These are phyloP conservation scores for Corydoras maculifer DNA, from an alignment of 2,113 vertebrate genomes.

Conservation along the genomic window DNA sequence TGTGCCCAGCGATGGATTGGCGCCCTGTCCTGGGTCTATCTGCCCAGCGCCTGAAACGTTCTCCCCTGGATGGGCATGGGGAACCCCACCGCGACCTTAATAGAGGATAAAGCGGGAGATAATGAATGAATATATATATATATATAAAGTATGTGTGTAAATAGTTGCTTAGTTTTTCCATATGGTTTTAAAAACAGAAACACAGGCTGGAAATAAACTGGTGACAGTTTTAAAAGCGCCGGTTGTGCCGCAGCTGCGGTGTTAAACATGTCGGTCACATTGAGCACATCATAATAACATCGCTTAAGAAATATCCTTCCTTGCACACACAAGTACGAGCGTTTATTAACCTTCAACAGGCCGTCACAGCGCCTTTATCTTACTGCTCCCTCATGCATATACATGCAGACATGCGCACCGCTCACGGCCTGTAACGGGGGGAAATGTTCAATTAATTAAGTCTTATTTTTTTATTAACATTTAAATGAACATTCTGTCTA, in stretches of 20 bases:
- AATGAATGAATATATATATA: too few relatives aligned
- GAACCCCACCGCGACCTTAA: too few relatives aligned
- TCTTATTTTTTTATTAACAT: constrained; percentile 14
- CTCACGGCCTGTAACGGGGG: not conserved
- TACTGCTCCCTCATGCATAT: constrained; percentile 38
- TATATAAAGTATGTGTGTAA: constrained; percentile 1
- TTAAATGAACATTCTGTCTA: constrained; percentile 15
- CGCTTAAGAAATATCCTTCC: constrained; percentile 9
- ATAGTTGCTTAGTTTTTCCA: constrained; percentile 34
- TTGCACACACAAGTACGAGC: not conserved
- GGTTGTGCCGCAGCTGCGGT: constrained; percentile 36
- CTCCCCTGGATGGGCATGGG: too few relatives aligned
- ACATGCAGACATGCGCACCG: not conserved
- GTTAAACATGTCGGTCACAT: constrained; percentile 40
- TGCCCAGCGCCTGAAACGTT: too few relatives aligned
- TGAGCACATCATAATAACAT: constrained; percentile 25
- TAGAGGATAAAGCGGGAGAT: too few relatives aligned
- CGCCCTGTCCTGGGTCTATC: too few relatives aligned
- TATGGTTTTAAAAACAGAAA: constrained; percentile 55
- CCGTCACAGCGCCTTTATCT: constrained; percentile 19
- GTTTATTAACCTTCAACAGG: constrained; percentile 28
- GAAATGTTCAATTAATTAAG: constrained; percentile 11
- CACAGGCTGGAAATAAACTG: constrained; percentile 48
- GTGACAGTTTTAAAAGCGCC: constrained; percentile 45
- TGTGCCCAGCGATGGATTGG: too few relatives aligned